Evolutionary conservation across 2,797 vertebrate species (phyloP), one percentile per base, ranked within the genome.

Genomic region (Tokudaia muenninki): DNA sequence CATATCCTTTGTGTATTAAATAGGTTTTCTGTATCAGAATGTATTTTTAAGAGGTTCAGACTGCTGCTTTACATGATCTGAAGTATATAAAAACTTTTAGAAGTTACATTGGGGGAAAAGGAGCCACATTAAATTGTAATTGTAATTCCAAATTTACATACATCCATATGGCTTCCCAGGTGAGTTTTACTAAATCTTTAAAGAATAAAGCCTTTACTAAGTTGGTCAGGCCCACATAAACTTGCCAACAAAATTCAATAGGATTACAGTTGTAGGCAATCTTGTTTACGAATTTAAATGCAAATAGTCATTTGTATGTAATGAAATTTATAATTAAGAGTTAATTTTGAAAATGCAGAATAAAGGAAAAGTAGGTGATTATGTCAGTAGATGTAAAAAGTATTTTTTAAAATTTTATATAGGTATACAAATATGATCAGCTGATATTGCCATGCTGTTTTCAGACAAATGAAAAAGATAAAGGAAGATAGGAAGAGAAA

Each of bases 221-320:
- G 81, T 93, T 91, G 79, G 91, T 93, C 34, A 83, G 7, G 17
- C 22, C 72, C 79, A 14, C 41, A 91, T 90, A 79, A 90, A 84
- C 78, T 88, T 91, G 47, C 44, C 91, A 82, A 91, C 6, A 57
- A 82, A 67, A 90, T 79, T 94, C 34, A 91, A 13, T 9, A 47
- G 82, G 52, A n/a, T 41, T 75, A 77, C 84, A 78, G 50, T 88
- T 72, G 21, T 4, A n/a, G n/a, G 19, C 5, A 67, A 44, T 74
- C 37, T 84, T 16, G 81, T 63, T 91, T 21, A 70, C 17, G 1
- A 78, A 74, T 65, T 79, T 72, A 87, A 83, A 52, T 83, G 44
- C 34, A 87, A 90, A 78, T 29, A 77, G 94, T 13, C 52, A 81
- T 59, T 90, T 86, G 44, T 91, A 22, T 92, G 81, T 87, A 44